Evolutionary conservation across 2,888 invertebrate genomes (phyloP).

Genomic region (Oscheius myriophilus): DNA sequence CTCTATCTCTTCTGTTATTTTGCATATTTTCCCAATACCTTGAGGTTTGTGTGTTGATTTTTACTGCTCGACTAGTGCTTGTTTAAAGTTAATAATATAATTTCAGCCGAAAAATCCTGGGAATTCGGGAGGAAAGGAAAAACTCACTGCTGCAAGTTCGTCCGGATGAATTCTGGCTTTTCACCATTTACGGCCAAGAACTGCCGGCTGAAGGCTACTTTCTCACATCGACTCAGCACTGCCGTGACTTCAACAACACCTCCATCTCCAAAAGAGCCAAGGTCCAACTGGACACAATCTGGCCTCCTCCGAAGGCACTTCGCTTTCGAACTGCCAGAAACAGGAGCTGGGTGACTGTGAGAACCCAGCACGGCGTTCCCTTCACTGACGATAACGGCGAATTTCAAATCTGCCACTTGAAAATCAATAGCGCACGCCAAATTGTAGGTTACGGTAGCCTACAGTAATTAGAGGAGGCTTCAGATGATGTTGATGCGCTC

Average conservation of each 20-base stretch:
- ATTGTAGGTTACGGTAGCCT: too few relatives aligned
- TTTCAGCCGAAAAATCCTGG: too few relatives aligned
- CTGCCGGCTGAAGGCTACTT: conserved; percentile 3
- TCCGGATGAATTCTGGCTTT: conserved; percentile 5
- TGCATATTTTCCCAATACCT: too few relatives aligned
- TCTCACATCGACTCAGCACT: conserved; percentile 3
- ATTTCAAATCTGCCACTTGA: conserved; percentile 11
- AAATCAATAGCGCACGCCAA: neutral
- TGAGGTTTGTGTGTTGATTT: too few relatives aligned
- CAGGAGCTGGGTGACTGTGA: conserved; percentile 2
- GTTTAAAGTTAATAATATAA: too few relatives aligned
- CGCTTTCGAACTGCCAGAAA: neutral
- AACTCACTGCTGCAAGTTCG: neutral
- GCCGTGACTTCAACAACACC: neutral
- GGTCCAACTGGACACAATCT: neutral
- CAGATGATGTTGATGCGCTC: conserved; percentile 10
- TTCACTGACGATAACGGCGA: conserved; percentile 1
- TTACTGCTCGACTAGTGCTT: too few relatives aligned
- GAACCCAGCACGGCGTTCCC: conserved; percentile 9
- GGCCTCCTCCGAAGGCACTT: neutral
- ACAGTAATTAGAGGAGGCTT: neutral
- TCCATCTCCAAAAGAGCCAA: neutral
- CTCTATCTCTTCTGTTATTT: too few relatives aligned
- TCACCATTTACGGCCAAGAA: conserved; percentile 10
- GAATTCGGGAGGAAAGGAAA: too few relatives aligned